Evolutionary conservation across 2,888 invertebrate species (phyloP), one percentile per base, ranked within the genome.

Genomic region (Bhutanitis thaidina): DNA sequence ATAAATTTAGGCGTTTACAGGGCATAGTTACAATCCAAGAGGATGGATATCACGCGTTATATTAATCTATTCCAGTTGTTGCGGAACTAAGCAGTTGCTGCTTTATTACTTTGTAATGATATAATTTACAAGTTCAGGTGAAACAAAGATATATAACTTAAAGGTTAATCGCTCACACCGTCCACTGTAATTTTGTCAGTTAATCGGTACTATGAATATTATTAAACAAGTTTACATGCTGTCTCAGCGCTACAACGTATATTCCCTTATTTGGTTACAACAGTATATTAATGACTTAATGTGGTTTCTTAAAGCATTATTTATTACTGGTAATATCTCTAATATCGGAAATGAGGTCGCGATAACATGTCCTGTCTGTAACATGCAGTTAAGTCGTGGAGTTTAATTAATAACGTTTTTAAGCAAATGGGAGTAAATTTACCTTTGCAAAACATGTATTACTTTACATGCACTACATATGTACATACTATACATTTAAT

Each of bases 251-350:
- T 37, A 46, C 41, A 41, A 41, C 35, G 36, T 29, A 37, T 43
- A 46, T 46, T 46, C n/a, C 51, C 51, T 41, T 41, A 46, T 51
- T 51, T 46, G 51, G 51, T 46, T 25, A 20, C 13, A 35, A 37
- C 41, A 46, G 40, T 13, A 35, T 36, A 30, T 46, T 51, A 51
- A 51, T 51, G 46, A 46, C 51, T 46, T 51, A 43, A 51, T 51
- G 41, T 16, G 36, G 41, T 20, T 51, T 30, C 41, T 36, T 46
- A 46, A 51, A 46, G 36, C 20, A n/a, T 51, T 51, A 46, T 51
- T 51, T 51, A 51, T 45, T 29, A 20, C 40, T 34, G 0, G 40
- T 9, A 40, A 51, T 45, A 14, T 44, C 16, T 45, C 40, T 41
- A n/a, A 20, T 14, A 51, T 51, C 29, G 32, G 46, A 25, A 46